These are phyloP conservation scores for Procavia capensis DNA, from an alignment of 2,113 vertebrate species.

Conservation along the genomic window DNA sequence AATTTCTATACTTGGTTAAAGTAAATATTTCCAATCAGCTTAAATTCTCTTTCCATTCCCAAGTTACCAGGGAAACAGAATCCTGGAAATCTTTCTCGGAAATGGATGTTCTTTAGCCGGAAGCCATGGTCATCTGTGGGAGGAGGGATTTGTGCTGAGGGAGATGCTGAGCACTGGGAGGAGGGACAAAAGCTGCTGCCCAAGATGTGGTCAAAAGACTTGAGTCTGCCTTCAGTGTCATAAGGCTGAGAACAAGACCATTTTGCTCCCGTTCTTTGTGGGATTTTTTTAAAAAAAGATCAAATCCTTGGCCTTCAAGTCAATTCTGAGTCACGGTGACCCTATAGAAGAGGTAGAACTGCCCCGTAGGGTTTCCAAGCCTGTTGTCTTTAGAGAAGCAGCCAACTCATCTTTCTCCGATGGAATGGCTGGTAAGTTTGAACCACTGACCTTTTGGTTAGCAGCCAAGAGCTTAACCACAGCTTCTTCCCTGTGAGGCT, in stretches of 20 bases:
- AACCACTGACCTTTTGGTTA: background rate
- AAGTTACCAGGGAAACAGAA: constrained; percentile 59
- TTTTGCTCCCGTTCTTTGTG: background rate
- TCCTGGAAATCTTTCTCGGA: background rate
- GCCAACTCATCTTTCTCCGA: background rate
- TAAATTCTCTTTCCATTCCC: constrained; percentile 15
- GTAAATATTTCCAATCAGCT: constrained; percentile 26
- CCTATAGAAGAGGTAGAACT: background rate
- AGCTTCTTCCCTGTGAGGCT: background rate
- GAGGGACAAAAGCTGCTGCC: background rate
- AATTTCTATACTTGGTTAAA: constrained; percentile 7
- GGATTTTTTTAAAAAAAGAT: background rate
- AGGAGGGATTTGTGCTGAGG: background rate
- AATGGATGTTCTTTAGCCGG: constrained; percentile 39
- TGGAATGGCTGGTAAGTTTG: background rate
- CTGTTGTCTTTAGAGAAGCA: background rate
- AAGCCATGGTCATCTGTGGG: background rate
- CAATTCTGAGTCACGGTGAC: background rate
- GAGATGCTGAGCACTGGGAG: background rate
- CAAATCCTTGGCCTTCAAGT: background rate
- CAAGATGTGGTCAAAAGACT: background rate
- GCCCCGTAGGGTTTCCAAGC: background rate
- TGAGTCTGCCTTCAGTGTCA: background rate
- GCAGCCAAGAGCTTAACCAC: background rate
- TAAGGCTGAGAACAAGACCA: background rate